Conservation (phyloP, 2,113 vertebrate species). For the Rhinoptilus africanus region DNA sequence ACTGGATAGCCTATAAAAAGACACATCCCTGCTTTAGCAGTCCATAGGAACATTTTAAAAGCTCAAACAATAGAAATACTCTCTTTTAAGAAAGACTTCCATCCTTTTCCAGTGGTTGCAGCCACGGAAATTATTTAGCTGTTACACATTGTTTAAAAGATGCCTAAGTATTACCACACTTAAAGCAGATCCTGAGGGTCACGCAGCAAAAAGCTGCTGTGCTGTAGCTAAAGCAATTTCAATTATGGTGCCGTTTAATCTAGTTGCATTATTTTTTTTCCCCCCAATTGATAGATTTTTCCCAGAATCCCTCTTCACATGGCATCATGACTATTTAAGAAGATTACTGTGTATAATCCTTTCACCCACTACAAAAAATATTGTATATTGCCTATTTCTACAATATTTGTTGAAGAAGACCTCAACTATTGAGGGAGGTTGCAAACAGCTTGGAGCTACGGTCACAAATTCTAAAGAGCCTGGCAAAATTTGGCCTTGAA, state of each 20-base stretch:
- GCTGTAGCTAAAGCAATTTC: background rate
- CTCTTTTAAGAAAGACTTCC: background rate
- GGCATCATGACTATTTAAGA: background rate
- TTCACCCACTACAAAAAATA: background rate
- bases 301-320: background rate
- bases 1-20: background rate
- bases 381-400: background rate
- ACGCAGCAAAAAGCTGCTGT: background rate
- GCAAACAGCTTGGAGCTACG: background rate
- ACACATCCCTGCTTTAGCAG: background rate
- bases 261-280: background rate
- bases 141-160: background rate
- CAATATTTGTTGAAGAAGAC: background rate
- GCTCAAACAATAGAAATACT: background rate
- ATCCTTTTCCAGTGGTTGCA: background rate
- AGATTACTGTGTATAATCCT: background rate
- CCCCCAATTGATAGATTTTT: background rate
- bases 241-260: background rate
- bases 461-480: fast-evolving
- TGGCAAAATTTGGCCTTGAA: background rate
- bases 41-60: background rate
- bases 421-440: background rate
- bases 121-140: background rate
- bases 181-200: background rate
- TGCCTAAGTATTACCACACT: background rate